Percentiles rank a stretch among this genome's conserved stretches.
Conservation (phyloP, 1,140 invertebrate species). For the Drosophila ercepeae region DNA sequence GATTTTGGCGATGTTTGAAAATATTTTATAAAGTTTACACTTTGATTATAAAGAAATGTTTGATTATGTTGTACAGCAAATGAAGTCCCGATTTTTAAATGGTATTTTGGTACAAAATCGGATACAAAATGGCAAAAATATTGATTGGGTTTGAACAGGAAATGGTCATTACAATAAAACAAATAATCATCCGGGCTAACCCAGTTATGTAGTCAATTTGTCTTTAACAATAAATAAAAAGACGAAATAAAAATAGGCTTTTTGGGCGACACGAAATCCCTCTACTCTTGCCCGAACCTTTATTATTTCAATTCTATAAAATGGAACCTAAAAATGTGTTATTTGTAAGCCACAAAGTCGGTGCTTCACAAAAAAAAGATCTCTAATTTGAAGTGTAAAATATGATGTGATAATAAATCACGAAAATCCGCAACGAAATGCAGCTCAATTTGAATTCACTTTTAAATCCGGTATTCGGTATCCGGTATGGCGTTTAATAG, state of each 20-base stretch:
- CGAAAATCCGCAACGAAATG: constrained; percentile 6
- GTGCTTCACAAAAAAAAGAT: background rate
- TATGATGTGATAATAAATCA: constrained; percentile 28
- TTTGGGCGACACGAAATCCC: background rate
- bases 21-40: too few relatives aligned
- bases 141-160: constrained; percentile 24
- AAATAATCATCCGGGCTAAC: background rate
- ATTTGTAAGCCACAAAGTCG: too few relatives aligned
- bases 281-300: background rate
- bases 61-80: too few relatives aligned
- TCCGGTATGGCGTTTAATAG: constrained; percentile 17
- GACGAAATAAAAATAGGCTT: background rate
- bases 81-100: too few relatives aligned
- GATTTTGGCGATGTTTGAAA: too few relatives aligned
- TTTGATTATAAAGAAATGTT: too few relatives aligned
- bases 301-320: background rate
- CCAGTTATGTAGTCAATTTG: constrained; percentile 13
- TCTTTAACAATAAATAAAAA: constrained; percentile 11
- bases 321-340: too few relatives aligned
- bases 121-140: too few relatives aligned
- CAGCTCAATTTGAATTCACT: constrained; percentile 1
- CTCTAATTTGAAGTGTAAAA: constrained; percentile 1
- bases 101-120: too few relatives aligned
- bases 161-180: background rate
- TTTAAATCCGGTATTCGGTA: constrained; percentile 3